Conservation (phyloP, 35 echinoderm and acorn worm species). For the Hemicentrotus pulcherrimus region DNA sequence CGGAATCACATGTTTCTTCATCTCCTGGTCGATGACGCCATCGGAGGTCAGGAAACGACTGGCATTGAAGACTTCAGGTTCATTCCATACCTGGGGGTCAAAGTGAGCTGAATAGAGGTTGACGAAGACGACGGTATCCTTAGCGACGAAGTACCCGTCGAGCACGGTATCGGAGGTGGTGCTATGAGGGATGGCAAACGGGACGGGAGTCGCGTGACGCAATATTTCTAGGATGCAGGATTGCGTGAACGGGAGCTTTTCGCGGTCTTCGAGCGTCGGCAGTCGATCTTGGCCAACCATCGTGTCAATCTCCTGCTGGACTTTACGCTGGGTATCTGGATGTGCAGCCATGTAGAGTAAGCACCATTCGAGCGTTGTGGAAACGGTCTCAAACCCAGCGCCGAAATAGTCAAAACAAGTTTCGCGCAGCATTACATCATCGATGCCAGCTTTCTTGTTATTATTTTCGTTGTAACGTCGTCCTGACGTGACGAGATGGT, state of each 20-base stretch:
- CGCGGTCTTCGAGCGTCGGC: conserved; percentile 65
- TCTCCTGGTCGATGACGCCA: conserved; percentile 39
- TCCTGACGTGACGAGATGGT: conserved; percentile 69
- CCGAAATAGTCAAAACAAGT: conserved; percentile 69
- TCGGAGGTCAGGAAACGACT: conserved; percentile 69
- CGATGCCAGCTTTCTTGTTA: conserved; percentile 36
- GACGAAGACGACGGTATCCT: conserved; percentile 73
- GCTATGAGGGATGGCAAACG: conserved; percentile 70
- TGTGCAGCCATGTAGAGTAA: conserved; percentile 63
- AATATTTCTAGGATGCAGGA: conserved; percentile 70
- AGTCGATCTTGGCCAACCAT: conserved; percentile 70
- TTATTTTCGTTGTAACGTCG: conserved; percentile 42
- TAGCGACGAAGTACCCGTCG: conserved; percentile 73
- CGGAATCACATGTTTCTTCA: conserved; percentile 36
- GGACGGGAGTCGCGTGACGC: conserved; percentile 59
- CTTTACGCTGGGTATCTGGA: conserved; percentile 63
- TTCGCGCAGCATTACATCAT: conserved; percentile 40
- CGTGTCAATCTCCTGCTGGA: conserved; percentile 67
- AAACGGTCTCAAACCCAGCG: conserved; percentile 76
- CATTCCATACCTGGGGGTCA: conserved; percentile 56
- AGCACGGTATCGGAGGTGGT: conserved; percentile 72
- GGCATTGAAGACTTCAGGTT: conserved; percentile 73
- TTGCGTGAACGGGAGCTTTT: conserved; percentile 61
- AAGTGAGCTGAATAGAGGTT: conserved; percentile 77
- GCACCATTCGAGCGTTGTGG: conserved; percentile 65